Evolutionary conservation across 2,888 invertebrate species (phyloP).

Genomic region (Prenolepis imparis): DNA sequence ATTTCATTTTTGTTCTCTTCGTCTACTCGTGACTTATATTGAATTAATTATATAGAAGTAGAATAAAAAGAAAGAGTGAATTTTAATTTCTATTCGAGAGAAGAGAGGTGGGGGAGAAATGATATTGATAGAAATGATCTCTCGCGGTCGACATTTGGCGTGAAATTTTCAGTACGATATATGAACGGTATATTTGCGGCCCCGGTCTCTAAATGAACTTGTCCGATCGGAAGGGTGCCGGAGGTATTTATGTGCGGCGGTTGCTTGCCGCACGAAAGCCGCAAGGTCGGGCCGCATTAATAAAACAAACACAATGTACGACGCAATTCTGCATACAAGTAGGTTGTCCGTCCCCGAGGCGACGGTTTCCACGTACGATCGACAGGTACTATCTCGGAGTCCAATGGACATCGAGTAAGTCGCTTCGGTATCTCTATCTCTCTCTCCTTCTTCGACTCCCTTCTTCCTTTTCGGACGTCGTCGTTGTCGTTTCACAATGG

Average conservation of each 20-base stretch:
- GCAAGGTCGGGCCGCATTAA: conserved; percentile 85
- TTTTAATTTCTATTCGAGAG: conserved; percentile 11
- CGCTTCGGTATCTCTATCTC: conserved; percentile 67
- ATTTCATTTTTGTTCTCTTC: neutral
- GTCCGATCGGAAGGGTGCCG: conserved; percentile 67
- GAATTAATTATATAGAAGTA: neutral
- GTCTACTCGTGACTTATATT: neutral
- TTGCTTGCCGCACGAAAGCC: conserved; percentile 70
- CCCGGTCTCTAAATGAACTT: conserved; percentile 68
- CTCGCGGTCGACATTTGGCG: neutral
- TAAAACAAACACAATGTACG: conserved; percentile 86
- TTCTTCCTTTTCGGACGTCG: neutral
- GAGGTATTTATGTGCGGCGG: conserved; percentile 69
- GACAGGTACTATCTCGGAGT: conserved; percentile 73
- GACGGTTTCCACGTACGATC: conserved; percentile 75
- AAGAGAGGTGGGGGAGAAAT: neutral
- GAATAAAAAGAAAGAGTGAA: neutral
- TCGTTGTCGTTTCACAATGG: conserved; percentile 53
- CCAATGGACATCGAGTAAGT: conserved; percentile 61
- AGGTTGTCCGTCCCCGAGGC: conserved; percentile 75
- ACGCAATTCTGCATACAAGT: conserved; percentile 81
- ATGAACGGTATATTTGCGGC: conserved; percentile 7
- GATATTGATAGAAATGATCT: conserved; percentile 20
- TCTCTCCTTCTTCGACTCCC: conserved; percentile 19
- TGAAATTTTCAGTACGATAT: conserved; percentile 26